A percentile compares a stretch with the other conserved stretches of the same genome.
phyloP scores from a whole-genome alignment of 2,888 invertebrate species.

The Hydraecia micacea region DNA sequence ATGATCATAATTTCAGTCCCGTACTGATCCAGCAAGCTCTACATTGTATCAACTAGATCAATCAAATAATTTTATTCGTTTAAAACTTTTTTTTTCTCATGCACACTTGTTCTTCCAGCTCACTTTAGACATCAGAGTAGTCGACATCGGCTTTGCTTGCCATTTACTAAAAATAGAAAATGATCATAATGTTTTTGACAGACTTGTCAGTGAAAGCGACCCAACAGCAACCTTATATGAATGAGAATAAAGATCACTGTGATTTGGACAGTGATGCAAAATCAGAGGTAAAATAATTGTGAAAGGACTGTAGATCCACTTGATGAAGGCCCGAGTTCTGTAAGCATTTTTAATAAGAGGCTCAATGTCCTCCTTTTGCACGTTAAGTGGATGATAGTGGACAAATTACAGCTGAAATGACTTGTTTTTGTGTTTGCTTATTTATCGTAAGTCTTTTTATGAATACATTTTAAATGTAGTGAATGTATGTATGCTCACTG shows the following conservation, averaged over 20 bases:
- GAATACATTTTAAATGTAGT: conserved; percentile 11
- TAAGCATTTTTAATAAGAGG: conserved; percentile 34
- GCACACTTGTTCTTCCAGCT: too few relatives aligned
- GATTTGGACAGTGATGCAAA: not conserved
- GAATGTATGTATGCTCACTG: conserved; percentile 11
- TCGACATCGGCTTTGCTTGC: too few relatives aligned
- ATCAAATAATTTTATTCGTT: too few relatives aligned
- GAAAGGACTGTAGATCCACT: not conserved
- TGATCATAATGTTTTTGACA: too few relatives aligned
- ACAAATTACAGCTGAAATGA: not conserved
- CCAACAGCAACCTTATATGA: not conserved
- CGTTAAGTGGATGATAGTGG: not conserved
- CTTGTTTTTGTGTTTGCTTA: conserved; percentile 12
- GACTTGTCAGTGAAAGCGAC: too few relatives aligned
- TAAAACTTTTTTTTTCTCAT: too few relatives aligned
- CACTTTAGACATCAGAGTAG: too few relatives aligned
- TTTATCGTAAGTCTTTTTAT: conserved; percentile 19
- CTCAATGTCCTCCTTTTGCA: not conserved
- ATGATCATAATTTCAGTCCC: too few relatives aligned
- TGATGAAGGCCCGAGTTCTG: not conserved
- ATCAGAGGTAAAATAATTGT: not conserved
- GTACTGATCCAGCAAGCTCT: too few relatives aligned
- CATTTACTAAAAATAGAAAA: too few relatives aligned
- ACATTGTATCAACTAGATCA: too few relatives aligned
- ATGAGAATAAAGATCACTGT: not conserved